phyloP scores from a whole-genome alignment of 2,797 vertebrate genomes.

The Megalops cyprinoides region DNA sequence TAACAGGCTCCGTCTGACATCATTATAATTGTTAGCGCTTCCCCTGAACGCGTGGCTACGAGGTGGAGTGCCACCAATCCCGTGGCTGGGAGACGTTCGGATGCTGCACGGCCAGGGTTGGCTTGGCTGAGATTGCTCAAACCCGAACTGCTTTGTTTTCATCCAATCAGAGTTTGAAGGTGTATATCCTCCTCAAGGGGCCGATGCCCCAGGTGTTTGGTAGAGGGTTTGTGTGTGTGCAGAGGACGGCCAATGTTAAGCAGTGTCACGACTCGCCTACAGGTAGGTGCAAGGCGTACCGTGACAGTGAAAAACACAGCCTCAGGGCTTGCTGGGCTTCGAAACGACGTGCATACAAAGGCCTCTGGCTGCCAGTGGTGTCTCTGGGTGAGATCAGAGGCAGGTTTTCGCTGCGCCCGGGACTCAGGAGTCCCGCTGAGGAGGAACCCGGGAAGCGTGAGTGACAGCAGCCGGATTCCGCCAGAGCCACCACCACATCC shows the following conservation, averaged over 20 bases:
- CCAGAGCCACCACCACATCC: background rate
- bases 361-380: background rate
- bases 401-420: background rate
- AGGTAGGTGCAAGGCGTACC: background rate
- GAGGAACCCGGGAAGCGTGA: background rate
- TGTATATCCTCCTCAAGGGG: background rate
- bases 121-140: conserved; percentile 37
- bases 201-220: background rate
- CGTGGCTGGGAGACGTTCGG: no score
- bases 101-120: conserved; percentile 25
- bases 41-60: background rate
- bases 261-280: no score
- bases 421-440: background rate
- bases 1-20: conserved; percentile 37
- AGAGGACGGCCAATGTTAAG: no score
- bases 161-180: background rate
- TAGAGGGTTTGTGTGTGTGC: no score
- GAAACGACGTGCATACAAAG: background rate
- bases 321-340: background rate
- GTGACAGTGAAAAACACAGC: background rate
- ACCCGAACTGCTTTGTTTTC: background rate
- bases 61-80: background rate
- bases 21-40: conserved; percentile 38
- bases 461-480: background rate
- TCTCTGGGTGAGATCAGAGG: background rate